These are phyloP conservation scores for Cheilosia soror DNA, from an alignment of 2,888 invertebrate species.

Conservation along the genomic window DNA sequence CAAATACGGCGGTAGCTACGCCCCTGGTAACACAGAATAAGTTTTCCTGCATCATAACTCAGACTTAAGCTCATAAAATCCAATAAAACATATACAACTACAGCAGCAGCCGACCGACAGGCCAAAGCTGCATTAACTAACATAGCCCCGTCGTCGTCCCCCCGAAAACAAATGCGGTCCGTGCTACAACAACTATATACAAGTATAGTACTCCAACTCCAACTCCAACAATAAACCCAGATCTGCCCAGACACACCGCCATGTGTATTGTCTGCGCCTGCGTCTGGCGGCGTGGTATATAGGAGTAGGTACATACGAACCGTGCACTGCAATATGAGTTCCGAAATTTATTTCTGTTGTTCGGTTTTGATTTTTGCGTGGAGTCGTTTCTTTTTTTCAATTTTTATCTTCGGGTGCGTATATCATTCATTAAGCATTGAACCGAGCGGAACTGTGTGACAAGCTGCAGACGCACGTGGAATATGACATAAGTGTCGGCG, in stretches of 20 bases:
- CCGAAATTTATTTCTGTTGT: conserved; percentile 65
- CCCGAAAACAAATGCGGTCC: conserved; percentile 15
- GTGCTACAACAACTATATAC: background rate
- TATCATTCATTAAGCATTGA: conserved; percentile 63
- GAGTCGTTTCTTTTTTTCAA: conserved; percentile 3
- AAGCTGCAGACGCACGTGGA: conserved; percentile 61
- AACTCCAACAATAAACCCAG: conserved; percentile 1
- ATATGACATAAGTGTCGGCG: conserved; percentile 70
- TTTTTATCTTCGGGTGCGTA: conserved; percentile 59
- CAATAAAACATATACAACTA: conserved; percentile 45
- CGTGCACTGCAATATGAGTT: conserved; percentile 23
- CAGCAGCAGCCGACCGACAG: conserved; percentile 16
- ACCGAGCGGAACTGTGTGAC: conserved; percentile 51
- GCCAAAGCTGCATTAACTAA: conserved; percentile 24
- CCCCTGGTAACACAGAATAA: conserved; percentile 61
- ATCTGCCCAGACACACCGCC: conserved; percentile 46
- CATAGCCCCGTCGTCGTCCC: background rate
- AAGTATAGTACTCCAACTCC: conserved; percentile 1
- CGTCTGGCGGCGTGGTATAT: conserved; percentile 10
- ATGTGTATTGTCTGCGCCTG: conserved; percentile 38
- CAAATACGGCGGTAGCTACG: too few relatives aligned
- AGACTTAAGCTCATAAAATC: conserved; percentile 69
- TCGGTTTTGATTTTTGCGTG: conserved; percentile 63
- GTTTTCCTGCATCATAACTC: conserved; percentile 70
- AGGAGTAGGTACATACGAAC: background rate